Percentiles rank a stretch among this genome's conserved stretches.
phyloP scores from a whole-genome alignment of 2,888 invertebrate genomes.

The Synanthedon formicaeformis region DNA sequence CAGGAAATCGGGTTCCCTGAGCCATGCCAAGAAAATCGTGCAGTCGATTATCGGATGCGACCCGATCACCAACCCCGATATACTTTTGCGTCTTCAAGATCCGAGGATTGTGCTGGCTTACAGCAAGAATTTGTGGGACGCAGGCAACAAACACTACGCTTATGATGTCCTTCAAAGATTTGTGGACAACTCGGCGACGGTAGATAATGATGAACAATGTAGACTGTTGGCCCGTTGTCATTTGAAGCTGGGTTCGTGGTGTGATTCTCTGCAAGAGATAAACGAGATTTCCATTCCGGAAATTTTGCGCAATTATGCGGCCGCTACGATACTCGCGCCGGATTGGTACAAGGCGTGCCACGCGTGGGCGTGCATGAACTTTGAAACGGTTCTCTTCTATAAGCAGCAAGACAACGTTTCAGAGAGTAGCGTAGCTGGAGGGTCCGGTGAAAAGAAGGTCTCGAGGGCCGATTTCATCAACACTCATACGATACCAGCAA shows the following conservation, averaged over 20 bases:
- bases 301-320: slow-evolving; percentile 79
- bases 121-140: slow-evolving; percentile 95
- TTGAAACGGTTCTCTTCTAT: slow-evolving; percentile 85
- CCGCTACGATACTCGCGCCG: slow-evolving; percentile 86
- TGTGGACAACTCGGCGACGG: slow-evolving; percentile 65
- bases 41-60: slow-evolving; percentile 85
- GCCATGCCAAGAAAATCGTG: slow-evolving; percentile 92
- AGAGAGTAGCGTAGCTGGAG: slow-evolving; percentile 53
- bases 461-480: slow-evolving; percentile 54
- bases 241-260: slow-evolving; percentile 95
- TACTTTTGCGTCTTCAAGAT: slow-evolving; percentile 79
- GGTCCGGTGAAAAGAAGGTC: slow-evolving; percentile 56
- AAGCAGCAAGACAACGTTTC: slow-evolving; percentile 64
- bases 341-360: slow-evolving; percentile 99
- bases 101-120: slow-evolving; percentile 94
- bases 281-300: slow-evolving; percentile 83
- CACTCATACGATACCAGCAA: slow-evolving; percentile 87
- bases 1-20: slow-evolving; percentile 88
- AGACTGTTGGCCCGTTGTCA: slow-evolving; percentile 84
- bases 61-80: slow-evolving; percentile 77
- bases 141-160: slow-evolving; percentile 80
- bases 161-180: slow-evolving; percentile 84
- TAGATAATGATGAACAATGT: slow-evolving; percentile 67
- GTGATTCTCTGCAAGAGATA: slow-evolving; percentile 87
- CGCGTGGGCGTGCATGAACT: slow-evolving; percentile 97